Conservation (phyloP, 2,888 invertebrate species). For the Eupithecia abbreviata region DNA sequence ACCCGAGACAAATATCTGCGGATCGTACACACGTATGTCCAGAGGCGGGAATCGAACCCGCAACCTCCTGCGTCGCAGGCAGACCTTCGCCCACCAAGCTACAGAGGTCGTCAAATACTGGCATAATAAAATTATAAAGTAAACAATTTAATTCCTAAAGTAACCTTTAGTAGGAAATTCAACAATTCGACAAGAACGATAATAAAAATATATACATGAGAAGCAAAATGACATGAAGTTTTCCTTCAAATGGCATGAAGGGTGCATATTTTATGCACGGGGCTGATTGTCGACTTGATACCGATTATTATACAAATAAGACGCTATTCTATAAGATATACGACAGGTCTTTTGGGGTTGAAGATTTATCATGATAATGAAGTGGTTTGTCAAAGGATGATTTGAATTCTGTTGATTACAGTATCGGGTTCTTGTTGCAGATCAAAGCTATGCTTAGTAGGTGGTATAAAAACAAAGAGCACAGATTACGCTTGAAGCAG, state of each 20-base stretch:
- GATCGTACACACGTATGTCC: no score
- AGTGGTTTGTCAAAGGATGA: neutral
- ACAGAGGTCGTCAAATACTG: no score
- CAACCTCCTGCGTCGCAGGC: no score
- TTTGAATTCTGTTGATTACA: neutral
- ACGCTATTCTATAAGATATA: conserved; percentile 15
- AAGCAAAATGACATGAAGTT: conserved; percentile 53
- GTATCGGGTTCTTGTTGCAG: no score
- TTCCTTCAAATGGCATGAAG: conserved; percentile 50
- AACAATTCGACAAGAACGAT: conserved; percentile 43
- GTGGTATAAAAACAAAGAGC: neutral
- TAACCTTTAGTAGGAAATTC: neutral
- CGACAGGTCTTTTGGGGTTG: neutral
- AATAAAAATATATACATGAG: conserved; percentile 46
- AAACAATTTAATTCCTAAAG: neutral
- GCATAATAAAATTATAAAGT: neutral
- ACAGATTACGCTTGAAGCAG: neutral
- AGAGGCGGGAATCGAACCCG: no score
- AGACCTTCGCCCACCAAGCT: no score
- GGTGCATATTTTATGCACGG: conserved; percentile 47
- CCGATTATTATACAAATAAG: conserved; percentile 34
- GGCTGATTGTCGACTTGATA: conserved; percentile 38
- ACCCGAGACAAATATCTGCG: no score
- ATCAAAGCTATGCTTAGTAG: no score
- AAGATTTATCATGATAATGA: neutral